Conservation (phyloP, 2,113 vertebrate genomes). For the Himantopus leucocephalus region DNA sequence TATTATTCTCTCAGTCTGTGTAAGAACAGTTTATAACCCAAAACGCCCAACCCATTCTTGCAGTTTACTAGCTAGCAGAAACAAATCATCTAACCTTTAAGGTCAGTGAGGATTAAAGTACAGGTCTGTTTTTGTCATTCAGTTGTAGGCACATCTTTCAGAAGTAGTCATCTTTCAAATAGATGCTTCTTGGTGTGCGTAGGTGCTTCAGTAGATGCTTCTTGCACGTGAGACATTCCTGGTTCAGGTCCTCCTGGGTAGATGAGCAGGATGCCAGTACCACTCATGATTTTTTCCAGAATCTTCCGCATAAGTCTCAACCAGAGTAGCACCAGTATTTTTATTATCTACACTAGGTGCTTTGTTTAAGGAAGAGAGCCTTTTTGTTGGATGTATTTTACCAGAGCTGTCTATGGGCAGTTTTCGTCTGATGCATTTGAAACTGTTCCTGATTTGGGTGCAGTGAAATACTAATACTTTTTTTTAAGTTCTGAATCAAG, state of each 20-base stretch:
- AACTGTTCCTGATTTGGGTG: neutral
- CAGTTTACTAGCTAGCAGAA: neutral
- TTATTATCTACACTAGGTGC: neutral
- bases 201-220: neutral
- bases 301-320: neutral
- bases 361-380: neutral
- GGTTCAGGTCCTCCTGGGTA: neutral
- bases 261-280: neutral
- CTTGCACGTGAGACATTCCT: neutral
- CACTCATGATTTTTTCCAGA: fast-evolving
- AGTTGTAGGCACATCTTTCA: neutral
- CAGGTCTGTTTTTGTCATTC: neutral
- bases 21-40: neutral
- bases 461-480: neutral
- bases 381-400: neutral
- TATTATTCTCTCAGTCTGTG: neutral
- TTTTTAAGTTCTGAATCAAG: neutral
- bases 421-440: neutral
- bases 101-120: neutral
- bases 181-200: neutral
- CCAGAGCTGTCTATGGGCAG: neutral
- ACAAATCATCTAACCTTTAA: too few relatives aligned
- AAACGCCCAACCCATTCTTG: neutral
- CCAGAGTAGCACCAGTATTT: neutral
- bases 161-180: neutral